These are phyloP conservation scores for Pissodes strobi DNA, from an alignment of 1,140 invertebrate species.

Conservation along the genomic window DNA sequence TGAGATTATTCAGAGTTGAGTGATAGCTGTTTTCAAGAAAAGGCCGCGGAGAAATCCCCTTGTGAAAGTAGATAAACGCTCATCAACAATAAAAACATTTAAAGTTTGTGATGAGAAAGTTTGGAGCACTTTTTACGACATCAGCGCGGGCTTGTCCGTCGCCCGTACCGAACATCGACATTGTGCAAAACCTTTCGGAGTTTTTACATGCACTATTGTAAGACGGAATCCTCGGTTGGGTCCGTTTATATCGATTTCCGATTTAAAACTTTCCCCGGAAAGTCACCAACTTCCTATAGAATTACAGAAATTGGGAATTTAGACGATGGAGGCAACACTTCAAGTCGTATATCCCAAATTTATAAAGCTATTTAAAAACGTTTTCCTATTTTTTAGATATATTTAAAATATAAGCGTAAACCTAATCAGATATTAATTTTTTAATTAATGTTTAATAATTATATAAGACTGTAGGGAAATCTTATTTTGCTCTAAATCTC, in stretches of 20 bases:
- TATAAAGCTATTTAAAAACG: no score
- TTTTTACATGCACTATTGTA: conserved; percentile 39
- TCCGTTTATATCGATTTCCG: conserved; percentile 34
- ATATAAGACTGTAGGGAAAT: no score
- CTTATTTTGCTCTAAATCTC: no score
- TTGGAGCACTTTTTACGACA: conserved; percentile 41
- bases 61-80: conserved; percentile 45
- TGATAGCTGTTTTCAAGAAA: conserved; percentile 37
- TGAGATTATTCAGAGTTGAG: conserved; percentile 34
- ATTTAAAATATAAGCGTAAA: no score
- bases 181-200: conserved; percentile 35
- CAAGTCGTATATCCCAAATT: no score
- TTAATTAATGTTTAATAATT: no score
- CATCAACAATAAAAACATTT: conserved; percentile 49
- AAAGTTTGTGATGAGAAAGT: conserved; percentile 44
- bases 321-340: no score
- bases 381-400: no score
- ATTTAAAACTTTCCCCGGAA: conserved; percentile 12
- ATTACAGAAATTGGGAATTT: no score
- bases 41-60: conserved; percentile 33
- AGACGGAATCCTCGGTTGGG: conserved; percentile 25
- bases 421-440: no score
- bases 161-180: conserved; percentile 11
- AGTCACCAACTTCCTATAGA: no score
- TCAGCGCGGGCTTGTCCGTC: conserved; percentile 37